Percentiles rank a stretch among this genome's conserved stretches.
Evolutionary conservation across 2,888 invertebrate species (phyloP).

Genomic region (Drosophila kuntzei): DNA sequence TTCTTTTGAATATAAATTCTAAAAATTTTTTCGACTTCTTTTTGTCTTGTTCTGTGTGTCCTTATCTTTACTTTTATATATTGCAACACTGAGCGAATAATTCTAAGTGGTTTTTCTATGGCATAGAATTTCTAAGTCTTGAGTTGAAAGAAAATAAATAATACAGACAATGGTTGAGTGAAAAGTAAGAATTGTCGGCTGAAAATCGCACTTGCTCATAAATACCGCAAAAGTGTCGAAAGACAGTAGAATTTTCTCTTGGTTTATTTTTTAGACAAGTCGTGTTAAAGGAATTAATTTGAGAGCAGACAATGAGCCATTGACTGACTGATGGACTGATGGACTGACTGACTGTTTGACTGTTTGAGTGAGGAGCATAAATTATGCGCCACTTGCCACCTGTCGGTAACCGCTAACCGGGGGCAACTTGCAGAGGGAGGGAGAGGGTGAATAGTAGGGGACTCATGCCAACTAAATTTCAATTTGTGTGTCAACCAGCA

Average conservation of each 20-base stretch:
- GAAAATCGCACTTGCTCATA: slow-evolving; percentile 29
- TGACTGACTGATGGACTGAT: slow-evolving; percentile 39
- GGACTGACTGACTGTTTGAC: slow-evolving; percentile 15
- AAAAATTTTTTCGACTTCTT: too few species aligned
- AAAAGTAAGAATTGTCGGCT: slow-evolving; percentile 27
- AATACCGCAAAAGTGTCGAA: slow-evolving; percentile 47
- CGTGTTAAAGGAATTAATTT: slow-evolving; percentile 51
- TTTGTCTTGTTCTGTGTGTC: not conserved
- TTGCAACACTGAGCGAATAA: not conserved
- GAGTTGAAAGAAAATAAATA: slow-evolving; percentile 19
- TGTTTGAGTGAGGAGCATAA: slow-evolving; percentile 38
- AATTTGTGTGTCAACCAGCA: slow-evolving; percentile 56
- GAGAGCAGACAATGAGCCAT: slow-evolving; percentile 50
- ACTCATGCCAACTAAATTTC: slow-evolving; percentile 39
- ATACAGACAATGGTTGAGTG: slow-evolving; percentile 16
- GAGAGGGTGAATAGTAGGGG: not conserved
- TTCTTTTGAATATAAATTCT: too few species aligned
- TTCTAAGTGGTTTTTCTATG: slow-evolving; percentile 18
- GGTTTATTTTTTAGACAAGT: slow-evolving; percentile 19
- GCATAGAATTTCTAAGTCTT: slow-evolving; percentile 9
- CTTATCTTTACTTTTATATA: not conserved
- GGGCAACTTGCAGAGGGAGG: not conserved
- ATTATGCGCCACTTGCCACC: slow-evolving; percentile 59
- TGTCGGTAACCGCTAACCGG: slow-evolving; percentile 42
- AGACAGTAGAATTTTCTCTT: slow-evolving; percentile 42